A percentile compares a stretch with the other conserved stretches of the same genome.
phyloP scores from a whole-genome alignment of 2,113 vertebrate species.

The Hemiscyllium ocellatum region DNA sequence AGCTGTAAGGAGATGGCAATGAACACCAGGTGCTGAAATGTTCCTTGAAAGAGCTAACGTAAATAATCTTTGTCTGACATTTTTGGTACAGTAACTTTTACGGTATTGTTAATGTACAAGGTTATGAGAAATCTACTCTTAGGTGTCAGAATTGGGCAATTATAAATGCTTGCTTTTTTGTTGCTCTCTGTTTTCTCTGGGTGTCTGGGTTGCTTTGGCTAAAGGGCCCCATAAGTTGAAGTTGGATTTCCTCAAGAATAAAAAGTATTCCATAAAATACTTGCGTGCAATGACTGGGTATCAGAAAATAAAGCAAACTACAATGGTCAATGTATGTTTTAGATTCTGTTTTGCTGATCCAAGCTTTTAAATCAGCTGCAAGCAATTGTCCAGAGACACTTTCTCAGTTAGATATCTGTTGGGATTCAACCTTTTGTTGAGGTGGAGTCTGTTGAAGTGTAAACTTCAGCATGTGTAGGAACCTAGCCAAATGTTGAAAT shows the following conservation, averaged over 20 bases:
- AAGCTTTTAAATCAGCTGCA: not conserved
- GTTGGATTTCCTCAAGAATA: not conserved
- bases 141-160: not conserved
- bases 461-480: not conserved
- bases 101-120: not conserved
- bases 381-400: not conserved
- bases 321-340: constrained; percentile 14
- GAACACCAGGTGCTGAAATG: not conserved
- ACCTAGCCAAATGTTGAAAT: not conserved
- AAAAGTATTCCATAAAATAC: not conserved
- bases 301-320: not conserved
- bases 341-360: not conserved
- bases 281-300: not conserved
- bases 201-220: not conserved
- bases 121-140: not conserved
- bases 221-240: not conserved
- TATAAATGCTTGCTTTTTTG: not conserved
- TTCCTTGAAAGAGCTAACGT: not conserved
- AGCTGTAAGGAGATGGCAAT: not conserved
- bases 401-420: constrained; percentile 12
- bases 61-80: not conserved
- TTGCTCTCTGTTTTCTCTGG: not conserved
- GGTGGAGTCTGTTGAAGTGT: not conserved
- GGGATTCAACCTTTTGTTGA: constrained; percentile 5
- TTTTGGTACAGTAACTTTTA: not conserved